These are phyloP conservation scores for Mastacembelus armatus DNA, from an alignment of 2,797 vertebrate species.

Conservation along the genomic window DNA sequence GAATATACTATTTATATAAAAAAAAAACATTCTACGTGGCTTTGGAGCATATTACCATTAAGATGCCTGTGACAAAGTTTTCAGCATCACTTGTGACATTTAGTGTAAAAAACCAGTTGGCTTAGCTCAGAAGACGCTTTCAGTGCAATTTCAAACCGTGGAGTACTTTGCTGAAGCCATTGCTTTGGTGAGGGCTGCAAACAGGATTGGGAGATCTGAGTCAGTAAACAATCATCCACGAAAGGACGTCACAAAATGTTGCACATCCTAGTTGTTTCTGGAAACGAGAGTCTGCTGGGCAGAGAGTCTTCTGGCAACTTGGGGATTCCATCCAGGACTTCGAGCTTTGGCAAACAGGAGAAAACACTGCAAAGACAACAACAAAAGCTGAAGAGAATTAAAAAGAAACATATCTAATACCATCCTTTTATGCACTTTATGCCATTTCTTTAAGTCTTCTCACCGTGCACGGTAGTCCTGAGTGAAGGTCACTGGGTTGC, in stretches of 20 bases:
- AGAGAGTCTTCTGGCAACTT: slow-evolving; percentile 91
- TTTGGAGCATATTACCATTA: slow-evolving; percentile 4
- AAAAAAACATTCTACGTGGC: slow-evolving; percentile 23
- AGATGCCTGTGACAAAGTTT: slow-evolving; percentile 20
- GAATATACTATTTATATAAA: slow-evolving; percentile 13
- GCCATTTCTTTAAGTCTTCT: slow-evolving; percentile 15
- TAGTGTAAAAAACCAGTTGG: slow-evolving; percentile 1
- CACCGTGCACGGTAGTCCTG: slow-evolving; percentile 90
- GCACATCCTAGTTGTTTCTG: slow-evolving; percentile 84
- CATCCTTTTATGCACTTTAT: neutral
- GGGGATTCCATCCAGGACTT: slow-evolving; percentile 91
- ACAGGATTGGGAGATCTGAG: neutral
- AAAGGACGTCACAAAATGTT: slow-evolving; percentile 83
- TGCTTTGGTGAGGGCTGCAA: neutral
- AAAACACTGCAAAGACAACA: slow-evolving; percentile 86
- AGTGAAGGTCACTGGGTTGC: slow-evolving; percentile 93
- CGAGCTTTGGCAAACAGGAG: slow-evolving; percentile 94
- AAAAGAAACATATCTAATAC: neutral
- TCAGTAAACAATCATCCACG: neutral
- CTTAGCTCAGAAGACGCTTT: slow-evolving; percentile 5
- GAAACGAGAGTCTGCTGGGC: slow-evolving; percentile 67
- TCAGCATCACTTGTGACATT: too few species aligned
- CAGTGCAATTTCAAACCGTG: neutral
- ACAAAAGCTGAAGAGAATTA: neutral
- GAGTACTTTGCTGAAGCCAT: neutral